Percentiles rank a stretch among this genome's conserved stretches.
Evolutionary conservation across 35 echinoderm and acorn worm species (phyloP).

Genomic region (Strongylocentrotus purpuratus): DNA sequence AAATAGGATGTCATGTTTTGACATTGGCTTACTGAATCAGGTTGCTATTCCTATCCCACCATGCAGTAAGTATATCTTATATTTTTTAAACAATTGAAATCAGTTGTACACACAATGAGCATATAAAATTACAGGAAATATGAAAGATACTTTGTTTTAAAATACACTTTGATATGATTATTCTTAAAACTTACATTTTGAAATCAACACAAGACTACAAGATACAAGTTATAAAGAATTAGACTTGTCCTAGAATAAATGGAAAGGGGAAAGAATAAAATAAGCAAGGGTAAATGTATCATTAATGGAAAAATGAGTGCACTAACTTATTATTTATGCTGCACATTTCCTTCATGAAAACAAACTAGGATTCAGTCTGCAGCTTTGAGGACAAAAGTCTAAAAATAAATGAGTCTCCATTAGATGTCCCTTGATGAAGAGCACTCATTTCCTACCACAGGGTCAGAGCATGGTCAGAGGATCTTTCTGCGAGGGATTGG

Average conservation of each 20-base stretch:
- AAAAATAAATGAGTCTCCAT: not conserved
- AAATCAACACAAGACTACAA: too few species aligned
- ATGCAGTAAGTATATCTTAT: not conserved
- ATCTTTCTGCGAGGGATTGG: too few species aligned
- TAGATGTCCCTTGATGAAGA: not conserved
- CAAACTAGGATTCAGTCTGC: not conserved
- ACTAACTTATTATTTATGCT: not conserved
- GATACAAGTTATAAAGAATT: too few species aligned
- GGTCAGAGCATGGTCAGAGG: not conserved
- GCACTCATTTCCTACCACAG: not conserved
- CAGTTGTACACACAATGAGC: too few species aligned
- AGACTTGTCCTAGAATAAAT: too few species aligned
- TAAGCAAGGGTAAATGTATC: too few species aligned
- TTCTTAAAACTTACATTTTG: too few species aligned
- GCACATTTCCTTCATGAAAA: not conserved
- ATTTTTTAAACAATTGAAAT: too few species aligned
- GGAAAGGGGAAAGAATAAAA: too few species aligned
- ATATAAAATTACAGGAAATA: too few species aligned
- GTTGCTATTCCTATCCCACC: slow-evolving; percentile 23
- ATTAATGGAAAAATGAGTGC: not conserved
- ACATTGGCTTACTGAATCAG: not conserved
- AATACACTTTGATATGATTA: too few species aligned
- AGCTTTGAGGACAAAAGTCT: not conserved
- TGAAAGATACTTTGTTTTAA: too few species aligned
- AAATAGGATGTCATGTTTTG: not conserved